Evolutionary conservation across 2,888 invertebrate genomes (phyloP), one percentile per base, ranked within the genome.

Genomic region (Microctonus aethiopoides): DNA sequence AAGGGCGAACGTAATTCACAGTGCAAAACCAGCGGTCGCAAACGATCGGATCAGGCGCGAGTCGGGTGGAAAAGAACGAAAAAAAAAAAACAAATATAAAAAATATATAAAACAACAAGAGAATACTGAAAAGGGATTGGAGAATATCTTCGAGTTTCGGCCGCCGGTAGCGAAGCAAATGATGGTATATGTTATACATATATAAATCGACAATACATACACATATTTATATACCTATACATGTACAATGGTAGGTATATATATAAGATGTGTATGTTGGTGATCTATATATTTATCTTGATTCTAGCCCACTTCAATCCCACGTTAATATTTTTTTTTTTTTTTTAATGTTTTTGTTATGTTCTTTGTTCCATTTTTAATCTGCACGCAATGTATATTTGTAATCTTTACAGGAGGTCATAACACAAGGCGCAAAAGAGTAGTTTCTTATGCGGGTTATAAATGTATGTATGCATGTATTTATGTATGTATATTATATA

Each of bases 11-110:
- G 52, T 20, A 72, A 73, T 63, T 74, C 67, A 71, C 74, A 71
- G 61, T 64, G 63, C 65, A 64, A 62, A 63, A 68, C 54, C 67
- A 70, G 68, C 72, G 64, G 36, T 67, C 61, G 68, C 63, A 22
- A 36, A 65, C 68, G 74, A 74, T 74, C 70, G 54, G 68, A 74
- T 74, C 73, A 70, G 72, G 67, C 68, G 63, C 74, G 63, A 67
- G 60, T 24, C 29, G 68, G 32, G 65, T 71, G 54, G 46, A 46
- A 61, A 51, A 24, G 46, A 7, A 52, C 5, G 16, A 39, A 61
- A 65, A 52, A 16, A 61, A 57, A 61, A n/a, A n/a, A n/a, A n/a
- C n/a, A n/a, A n/a, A n/a, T n/a, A n/a, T n/a, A n/a, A n/a, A n/a
- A n/a, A n/a, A n/a, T n/a, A 60, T 60, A 57, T 22, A 59, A 59